Evolutionary conservation across 2,113 vertebrate species (phyloP).

Genomic region (Alces alces): DNA sequence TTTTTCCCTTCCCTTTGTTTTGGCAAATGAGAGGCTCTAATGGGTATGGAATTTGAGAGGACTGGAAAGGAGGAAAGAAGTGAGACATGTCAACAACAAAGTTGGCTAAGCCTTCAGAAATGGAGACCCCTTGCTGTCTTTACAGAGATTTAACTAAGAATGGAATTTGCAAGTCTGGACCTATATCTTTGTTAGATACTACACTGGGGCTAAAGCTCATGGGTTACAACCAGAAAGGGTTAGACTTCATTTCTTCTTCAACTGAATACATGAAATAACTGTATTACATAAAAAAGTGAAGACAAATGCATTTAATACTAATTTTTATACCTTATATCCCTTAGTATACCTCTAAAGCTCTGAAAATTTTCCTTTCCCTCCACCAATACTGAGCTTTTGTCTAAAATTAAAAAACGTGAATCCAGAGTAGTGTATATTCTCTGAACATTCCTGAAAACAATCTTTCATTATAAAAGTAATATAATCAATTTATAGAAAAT

Average conservation of each 20-base stretch:
- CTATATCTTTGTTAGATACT: background rate
- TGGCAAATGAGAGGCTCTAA: background rate
- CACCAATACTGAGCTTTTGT: background rate
- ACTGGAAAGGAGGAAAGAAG: background rate
- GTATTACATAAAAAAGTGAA: background rate
- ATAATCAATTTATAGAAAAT: background rate
- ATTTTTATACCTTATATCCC: background rate
- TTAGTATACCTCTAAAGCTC: background rate
- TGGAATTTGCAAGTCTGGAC: background rate
- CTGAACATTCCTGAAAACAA: background rate
- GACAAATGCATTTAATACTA: background rate
- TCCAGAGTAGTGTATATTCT: background rate
- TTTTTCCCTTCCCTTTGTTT: background rate
- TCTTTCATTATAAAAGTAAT: background rate
- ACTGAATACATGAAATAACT: background rate
- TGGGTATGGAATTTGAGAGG: background rate
- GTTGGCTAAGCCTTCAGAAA: background rate
- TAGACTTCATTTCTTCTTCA: background rate
- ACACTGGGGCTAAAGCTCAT: background rate
- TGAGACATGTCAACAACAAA: background rate
- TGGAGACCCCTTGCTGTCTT: background rate
- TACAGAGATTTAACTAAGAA: background rate
- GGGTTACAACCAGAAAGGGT: background rate
- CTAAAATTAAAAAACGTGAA: background rate
- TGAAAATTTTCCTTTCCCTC: background rate